A percentile compares a stretch with the other conserved stretches of the same genome.
These are phyloP conservation scores for Chroicocephalus ridibundus DNA, from an alignment of 2,113 vertebrate genomes.

Conservation along the genomic window DNA sequence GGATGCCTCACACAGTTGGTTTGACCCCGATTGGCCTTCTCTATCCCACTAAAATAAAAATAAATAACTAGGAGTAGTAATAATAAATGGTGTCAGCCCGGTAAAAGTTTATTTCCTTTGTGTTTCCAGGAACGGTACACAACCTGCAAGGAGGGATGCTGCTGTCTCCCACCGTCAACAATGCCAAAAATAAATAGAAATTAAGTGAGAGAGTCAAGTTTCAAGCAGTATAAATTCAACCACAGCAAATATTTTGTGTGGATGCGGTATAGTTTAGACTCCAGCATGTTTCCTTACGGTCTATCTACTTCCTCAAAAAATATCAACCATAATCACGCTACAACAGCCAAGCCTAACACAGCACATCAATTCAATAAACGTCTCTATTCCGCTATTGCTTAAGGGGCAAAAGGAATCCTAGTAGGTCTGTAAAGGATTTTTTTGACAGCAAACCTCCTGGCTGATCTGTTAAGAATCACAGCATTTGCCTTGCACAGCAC, in stretches of 20 bases:
- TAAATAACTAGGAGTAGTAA: slow-evolving; percentile 21
- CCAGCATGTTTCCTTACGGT: slow-evolving; percentile 4
- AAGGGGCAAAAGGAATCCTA: not conserved
- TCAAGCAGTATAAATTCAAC: slow-evolving; percentile 1
- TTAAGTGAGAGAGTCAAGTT: not conserved
- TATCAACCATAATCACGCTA: not conserved
- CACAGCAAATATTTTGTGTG: slow-evolving; percentile 11
- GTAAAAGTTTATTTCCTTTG: not conserved
- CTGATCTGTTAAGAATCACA: not conserved
- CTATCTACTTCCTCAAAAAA: slow-evolving; percentile 30
- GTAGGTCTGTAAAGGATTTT: not conserved
- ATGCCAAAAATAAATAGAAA: slow-evolving; percentile 27
- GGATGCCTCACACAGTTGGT: not conserved
- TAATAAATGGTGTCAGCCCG: not conserved
- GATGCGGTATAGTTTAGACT: not conserved
- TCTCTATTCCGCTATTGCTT: not conserved
- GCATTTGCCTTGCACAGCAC: not conserved
- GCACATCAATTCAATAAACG: not conserved
- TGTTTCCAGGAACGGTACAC: not conserved
- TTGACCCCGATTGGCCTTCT: slow-evolving; percentile 4
- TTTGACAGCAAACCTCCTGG: not conserved
- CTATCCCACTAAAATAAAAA: slow-evolving; percentile 22
- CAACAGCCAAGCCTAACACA: slow-evolving; percentile 23
- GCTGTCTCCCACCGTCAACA: not conserved
- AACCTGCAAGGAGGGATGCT: not conserved